phyloP scores from a whole-genome alignment of 1,140 invertebrate genomes.

The Microvelia longipes region DNA sequence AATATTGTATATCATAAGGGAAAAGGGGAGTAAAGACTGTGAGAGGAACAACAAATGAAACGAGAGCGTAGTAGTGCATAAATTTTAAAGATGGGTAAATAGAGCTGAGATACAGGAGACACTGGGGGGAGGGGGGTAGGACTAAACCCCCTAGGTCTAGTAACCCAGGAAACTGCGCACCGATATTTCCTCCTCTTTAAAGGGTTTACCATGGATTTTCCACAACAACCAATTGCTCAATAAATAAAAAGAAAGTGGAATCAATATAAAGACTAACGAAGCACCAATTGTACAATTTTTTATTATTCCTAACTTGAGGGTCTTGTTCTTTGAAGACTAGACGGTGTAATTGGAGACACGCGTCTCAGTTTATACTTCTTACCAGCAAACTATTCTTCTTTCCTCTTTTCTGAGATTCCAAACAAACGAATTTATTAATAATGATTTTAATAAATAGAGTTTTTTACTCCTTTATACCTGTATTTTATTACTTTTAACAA shows the following conservation, averaged over 20 bases:
- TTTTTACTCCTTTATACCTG: too few relatives aligned
- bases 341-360: background rate
- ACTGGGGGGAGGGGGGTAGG: background rate
- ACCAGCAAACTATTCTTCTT: slow-evolving; percentile 3
- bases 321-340: background rate
- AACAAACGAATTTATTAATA: too few relatives aligned
- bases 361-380: background rate
- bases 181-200: background rate
- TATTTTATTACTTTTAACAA: too few relatives aligned
- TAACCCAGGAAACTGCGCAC: background rate
- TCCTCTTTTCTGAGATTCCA: too few relatives aligned
- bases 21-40: too few relatives aligned
- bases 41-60: too few relatives aligned
- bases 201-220: background rate
- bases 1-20: too few relatives aligned
- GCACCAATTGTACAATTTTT: background rate
- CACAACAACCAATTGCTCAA: background rate
- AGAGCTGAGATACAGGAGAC: background rate
- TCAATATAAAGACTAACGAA: background rate
- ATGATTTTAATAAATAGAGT: too few relatives aligned
- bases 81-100: too few relatives aligned
- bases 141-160: background rate
- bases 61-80: too few relatives aligned
- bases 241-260: background rate
- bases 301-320: background rate